phyloP scores from a whole-genome alignment of 1,140 invertebrate genomes.

The Eufriesea mexicana region DNA sequence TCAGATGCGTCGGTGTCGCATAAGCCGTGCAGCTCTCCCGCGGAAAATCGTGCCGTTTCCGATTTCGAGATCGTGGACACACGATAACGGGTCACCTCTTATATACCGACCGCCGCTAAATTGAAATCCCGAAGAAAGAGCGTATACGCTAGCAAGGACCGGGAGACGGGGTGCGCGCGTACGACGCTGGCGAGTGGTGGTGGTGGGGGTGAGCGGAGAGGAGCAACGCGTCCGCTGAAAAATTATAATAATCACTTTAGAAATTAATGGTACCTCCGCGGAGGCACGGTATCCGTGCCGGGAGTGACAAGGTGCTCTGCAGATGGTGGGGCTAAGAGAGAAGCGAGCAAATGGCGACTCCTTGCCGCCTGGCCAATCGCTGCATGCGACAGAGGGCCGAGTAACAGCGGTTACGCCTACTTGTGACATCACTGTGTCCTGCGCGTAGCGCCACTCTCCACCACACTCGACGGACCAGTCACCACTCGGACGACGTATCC shows the following conservation, averaged over 20 bases:
- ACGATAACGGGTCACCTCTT: slow-evolving; percentile 50
- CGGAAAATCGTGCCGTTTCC: slow-evolving; percentile 38
- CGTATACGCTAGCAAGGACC: background rate
- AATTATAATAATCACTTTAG: slow-evolving; percentile 79
- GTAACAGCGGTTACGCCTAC: slow-evolving; percentile 67
- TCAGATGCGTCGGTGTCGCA: background rate
- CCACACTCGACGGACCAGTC: slow-evolving; percentile 67
- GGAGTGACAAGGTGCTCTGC: slow-evolving; percentile 36
- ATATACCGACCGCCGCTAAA: slow-evolving; percentile 47
- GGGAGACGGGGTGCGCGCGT: background rate
- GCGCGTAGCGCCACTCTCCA: slow-evolving; percentile 39
- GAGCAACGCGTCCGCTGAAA: slow-evolving; percentile 53
- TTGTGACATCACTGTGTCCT: slow-evolving; percentile 68
- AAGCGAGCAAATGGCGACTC: slow-evolving; percentile 72
- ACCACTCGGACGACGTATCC: slow-evolving; percentile 75
- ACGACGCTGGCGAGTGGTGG: background rate
- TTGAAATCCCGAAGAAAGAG: slow-evolving; percentile 59
- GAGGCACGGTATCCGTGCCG: slow-evolving; percentile 36
- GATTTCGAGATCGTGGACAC: slow-evolving; percentile 36
- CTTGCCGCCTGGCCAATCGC: slow-evolving; percentile 65
- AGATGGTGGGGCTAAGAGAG: slow-evolving; percentile 52
- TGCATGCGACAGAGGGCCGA: slow-evolving; percentile 54
- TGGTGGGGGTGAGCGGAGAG: slow-evolving; percentile 39
- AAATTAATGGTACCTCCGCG: slow-evolving; percentile 75
- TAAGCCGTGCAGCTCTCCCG: background rate